A percentile compares a stretch with the other conserved stretches of the same genome.
These are phyloP conservation scores for Leuciscus idus DNA, from an alignment of 2,113 vertebrate species.

Conservation along the genomic window DNA sequence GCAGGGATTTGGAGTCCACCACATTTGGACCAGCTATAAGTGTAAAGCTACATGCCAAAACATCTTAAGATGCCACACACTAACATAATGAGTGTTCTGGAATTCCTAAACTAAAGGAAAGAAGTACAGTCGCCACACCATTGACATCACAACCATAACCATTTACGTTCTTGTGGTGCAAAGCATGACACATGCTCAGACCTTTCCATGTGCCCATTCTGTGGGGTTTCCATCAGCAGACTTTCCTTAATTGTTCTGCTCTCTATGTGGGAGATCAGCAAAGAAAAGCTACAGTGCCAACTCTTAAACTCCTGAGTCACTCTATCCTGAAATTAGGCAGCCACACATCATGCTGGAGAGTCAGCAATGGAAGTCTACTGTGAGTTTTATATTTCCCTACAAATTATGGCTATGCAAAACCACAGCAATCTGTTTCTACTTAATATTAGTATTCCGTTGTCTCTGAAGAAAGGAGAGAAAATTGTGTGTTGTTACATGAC, in stretches of 20 bases:
- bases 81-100: not conserved
- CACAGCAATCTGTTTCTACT: constrained; percentile 63
- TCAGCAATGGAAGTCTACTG: constrained; percentile 8
- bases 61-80: constrained; percentile 9
- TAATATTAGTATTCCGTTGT: constrained; percentile 63
- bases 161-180: constrained; percentile 9
- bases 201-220: not conserved
- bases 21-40: not conserved
- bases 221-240: constrained; percentile 5
- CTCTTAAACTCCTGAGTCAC: constrained; percentile 14
- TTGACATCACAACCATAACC: not conserved
- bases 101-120: constrained; percentile 21
- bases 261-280: constrained; percentile 8
- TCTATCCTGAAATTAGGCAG: constrained; percentile 1
- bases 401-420: constrained; percentile 53
- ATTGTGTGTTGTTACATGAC: constrained; percentile 61
- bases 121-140: constrained; percentile 4
- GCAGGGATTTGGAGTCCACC: not conserved
- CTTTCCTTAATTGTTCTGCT: constrained; percentile 24
- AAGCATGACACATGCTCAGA: not conserved
- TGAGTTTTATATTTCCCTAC: constrained; percentile 15
- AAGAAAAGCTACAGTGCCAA: not conserved
- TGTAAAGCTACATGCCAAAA: not conserved
- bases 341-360: not conserved
- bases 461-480: constrained; percentile 43